Evolutionary conservation across 2,113 vertebrate genomes (phyloP), one percentile per base, ranked within the genome.

Genomic region (Oplegnathus fasciatus): DNA sequence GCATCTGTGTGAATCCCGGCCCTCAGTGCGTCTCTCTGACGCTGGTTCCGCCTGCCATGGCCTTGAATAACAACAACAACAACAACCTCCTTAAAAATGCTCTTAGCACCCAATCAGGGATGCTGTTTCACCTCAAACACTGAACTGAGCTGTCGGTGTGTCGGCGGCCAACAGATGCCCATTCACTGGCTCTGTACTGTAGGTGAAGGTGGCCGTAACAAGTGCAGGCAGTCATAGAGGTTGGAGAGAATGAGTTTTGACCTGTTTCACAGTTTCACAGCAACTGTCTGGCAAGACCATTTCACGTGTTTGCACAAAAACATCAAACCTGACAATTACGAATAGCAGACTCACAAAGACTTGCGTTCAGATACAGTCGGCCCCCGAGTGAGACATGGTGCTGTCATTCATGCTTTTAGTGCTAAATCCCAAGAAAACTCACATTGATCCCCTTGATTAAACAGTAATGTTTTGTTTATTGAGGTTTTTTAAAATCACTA

Each of bases 1-100:
- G 89, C 77, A 88, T 93, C 90, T 94, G 92, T 93, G 91, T 87
- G 89, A 89, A 92, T 95, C 84, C 71, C 26, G 4, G 84, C 67
- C 70, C 89, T 88, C 70, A 65, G 80, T 57, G 1, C 54, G 77
- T 75, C 91, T 57, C 86, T 87, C 86, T 93, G 89, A 93, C 61
- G 80, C 78, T 86, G 86, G 87, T 90, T 92, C 73, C 46, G 30
- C 64, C 86, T 88, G 84, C 54, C 44, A 3, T 32, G 44, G 81
- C 89, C 78, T 89, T 71, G 72, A 83, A 90, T 89, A 78, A 86
- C 90, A 93, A 92, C 91, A 91, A 85, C 86, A 85, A 81, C 83
- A 93, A 90, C 82, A 93, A 88, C 80, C 86, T 65, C 84, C 90
- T 86, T 85, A 85, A 90, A 90, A 89, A 86, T 28, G 9, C 65